A percentile compares a stretch with the other conserved stretches of the same genome.
phyloP scores from a whole-genome alignment of 2,113 vertebrate species.

The Felis catus region F.catus_Fca126_mat1.0 CM031426.1:22376001-22376500 shows the following conservation, averaged over 20 bases:
- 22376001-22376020: rapidly evolving
- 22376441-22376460: too few relatives aligned
- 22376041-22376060: not conserved
- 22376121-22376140: constrained; percentile 79
- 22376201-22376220: constrained; percentile 80
- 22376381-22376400: too few relatives aligned
- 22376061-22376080: constrained; percentile 56
- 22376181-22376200: constrained; percentile 82
- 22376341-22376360: not conserved
- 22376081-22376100: constrained; percentile 56
- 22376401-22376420: not conserved
- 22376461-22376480: not conserved
- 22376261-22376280: constrained; percentile 34
- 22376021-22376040: not conserved
- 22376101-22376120: constrained; percentile 80
- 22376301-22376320: not conserved
- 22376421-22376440: not conserved
- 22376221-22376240: constrained; percentile 75
- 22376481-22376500: not conserved
- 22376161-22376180: constrained; percentile 74
- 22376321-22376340: rapidly evolving
- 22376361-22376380: rapidly evolving
- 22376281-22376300: constrained; percentile 4
- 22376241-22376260: constrained; percentile 70
- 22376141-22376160: constrained; percentile 77